phyloP scores from a whole-genome alignment of 2,888 invertebrate species.

The Hydrotaea cyrtoneurina region DNA sequence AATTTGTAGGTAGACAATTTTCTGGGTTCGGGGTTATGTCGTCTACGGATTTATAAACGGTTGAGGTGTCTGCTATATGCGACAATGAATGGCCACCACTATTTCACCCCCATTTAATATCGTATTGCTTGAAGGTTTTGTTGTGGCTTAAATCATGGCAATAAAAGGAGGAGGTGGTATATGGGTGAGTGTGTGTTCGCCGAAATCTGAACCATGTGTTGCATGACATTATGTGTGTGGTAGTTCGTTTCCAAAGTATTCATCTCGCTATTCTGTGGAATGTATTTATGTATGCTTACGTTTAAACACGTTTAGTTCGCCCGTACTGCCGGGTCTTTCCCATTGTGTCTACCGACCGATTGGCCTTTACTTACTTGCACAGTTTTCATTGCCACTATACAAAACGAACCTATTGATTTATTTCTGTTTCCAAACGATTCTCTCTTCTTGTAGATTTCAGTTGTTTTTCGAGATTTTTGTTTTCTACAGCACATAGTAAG shows the following conservation, averaged over 20 bases:
- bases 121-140: not conserved
- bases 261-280: not conserved
- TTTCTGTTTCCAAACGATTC: constrained; percentile 14
- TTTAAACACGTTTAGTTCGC: not conserved
- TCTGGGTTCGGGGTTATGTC: not conserved
- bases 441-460: not conserved
- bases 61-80: not conserved
- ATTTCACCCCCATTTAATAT: not conserved
- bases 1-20: constrained; percentile 16
- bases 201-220: constrained; percentile 11
- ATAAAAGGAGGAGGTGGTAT: not conserved
- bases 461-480: not conserved
- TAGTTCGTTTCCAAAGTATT: not conserved
- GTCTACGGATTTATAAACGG: not conserved
- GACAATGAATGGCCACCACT: not conserved
- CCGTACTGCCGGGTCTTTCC: not conserved
- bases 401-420: constrained; percentile 63
- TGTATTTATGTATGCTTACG: not conserved
- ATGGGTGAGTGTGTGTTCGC: not conserved
- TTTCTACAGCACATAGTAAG: not conserved
- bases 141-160: not conserved
- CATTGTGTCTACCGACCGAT: constrained; percentile 16
- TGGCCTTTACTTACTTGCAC: constrained; percentile 51
- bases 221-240: constrained; percentile 2
- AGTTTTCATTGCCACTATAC: constrained; percentile 60